Conservation (phyloP, 1,140 invertebrate species). For the Dendroctonus valens region DNA sequence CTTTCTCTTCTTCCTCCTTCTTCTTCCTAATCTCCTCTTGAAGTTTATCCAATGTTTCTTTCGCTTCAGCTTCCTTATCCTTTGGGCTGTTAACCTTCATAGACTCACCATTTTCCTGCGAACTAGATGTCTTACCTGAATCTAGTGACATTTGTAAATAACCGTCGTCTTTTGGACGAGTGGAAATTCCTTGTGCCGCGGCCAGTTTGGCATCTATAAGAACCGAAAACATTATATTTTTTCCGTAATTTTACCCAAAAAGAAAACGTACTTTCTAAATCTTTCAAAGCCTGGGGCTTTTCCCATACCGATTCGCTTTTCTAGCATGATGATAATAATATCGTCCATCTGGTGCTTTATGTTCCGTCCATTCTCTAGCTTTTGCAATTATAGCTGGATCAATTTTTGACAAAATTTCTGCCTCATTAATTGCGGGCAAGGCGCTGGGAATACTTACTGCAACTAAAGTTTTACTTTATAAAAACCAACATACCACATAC, state of each 20-base stretch:
- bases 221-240: no score
- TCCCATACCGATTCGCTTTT: constrained; percentile 93
- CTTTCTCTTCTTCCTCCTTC: constrained; percentile 54
- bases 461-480: constrained; percentile 3
- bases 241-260: neutral
- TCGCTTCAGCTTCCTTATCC: constrained; percentile 49
- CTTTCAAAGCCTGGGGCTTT: constrained; percentile 86
- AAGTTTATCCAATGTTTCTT: constrained; percentile 50
- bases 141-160: constrained; percentile 16
- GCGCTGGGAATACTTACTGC: constrained; percentile 52
- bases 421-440: constrained; percentile 45
- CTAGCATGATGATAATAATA: constrained; percentile 90
- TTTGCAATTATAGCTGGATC: constrained; percentile 73
- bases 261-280: constrained; percentile 79
- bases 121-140: constrained; percentile 44
- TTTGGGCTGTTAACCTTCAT: constrained; percentile 45
- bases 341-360: constrained; percentile 89
- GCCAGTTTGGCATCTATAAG: constrained; percentile 63
- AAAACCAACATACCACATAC: neutral
- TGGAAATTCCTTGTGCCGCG: constrained; percentile 62
- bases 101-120: constrained; percentile 36
- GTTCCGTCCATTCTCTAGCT: constrained; percentile 92
- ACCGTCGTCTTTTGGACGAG: constrained; percentile 50
- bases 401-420: constrained; percentile 52
- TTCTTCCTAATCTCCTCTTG: constrained; percentile 52